phyloP scores from a whole-genome alignment of 2,797 vertebrate genomes.

The Pipistrellus nathusii region DNA sequence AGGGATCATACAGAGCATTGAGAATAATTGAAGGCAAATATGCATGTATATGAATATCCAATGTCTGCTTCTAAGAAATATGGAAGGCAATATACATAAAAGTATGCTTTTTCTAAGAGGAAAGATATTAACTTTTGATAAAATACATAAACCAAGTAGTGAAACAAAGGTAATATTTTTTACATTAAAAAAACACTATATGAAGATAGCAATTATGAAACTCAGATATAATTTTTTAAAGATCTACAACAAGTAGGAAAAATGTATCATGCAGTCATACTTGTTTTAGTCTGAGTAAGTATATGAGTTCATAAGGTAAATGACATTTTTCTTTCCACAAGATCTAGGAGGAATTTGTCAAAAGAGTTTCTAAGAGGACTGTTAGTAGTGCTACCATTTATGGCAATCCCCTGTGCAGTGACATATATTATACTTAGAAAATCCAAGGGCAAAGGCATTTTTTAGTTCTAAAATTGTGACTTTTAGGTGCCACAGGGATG shows the following conservation, averaged over 20 bases:
- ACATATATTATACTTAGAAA: not conserved
- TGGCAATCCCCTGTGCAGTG: not conserved
- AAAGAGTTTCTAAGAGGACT: not conserved
- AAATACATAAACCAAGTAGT: not conserved
- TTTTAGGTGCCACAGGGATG: not conserved
- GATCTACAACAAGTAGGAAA: not conserved
- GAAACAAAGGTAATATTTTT: not conserved
- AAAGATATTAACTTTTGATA: not conserved
- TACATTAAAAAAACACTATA: not conserved
- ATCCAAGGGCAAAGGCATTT: not conserved
- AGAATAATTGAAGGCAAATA: conserved; percentile 1
- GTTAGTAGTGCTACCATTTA: not conserved
- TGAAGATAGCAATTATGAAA: not conserved
- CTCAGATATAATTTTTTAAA: not conserved
- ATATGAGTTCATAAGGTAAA: not conserved
- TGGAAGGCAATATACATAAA: not conserved
- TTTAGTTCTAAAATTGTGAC: not conserved
- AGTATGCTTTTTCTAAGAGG: not conserved
- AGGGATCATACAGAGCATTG: not conserved
- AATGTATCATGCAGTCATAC: not conserved
- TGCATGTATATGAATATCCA: not conserved
- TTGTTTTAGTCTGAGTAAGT: not conserved
- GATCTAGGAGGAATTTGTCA: not conserved
- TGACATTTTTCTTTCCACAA: not conserved
- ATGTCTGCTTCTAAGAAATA: not conserved